phyloP scores from a whole-genome alignment of 2,888 invertebrate genomes.

The Tiliacea citrago region DNA sequence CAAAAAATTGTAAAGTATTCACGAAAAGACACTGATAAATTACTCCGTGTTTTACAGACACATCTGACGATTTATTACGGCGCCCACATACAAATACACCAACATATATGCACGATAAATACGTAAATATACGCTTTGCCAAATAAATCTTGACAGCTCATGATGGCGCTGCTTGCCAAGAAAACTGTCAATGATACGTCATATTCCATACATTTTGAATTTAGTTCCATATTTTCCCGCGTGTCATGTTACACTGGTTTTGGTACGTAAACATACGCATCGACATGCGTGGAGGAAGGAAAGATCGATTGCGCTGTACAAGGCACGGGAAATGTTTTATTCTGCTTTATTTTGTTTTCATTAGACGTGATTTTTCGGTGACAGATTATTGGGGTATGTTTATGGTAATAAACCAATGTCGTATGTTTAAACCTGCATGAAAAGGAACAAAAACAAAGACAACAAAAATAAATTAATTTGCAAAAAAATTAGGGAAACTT shows the following conservation, averaged over 20 bases:
- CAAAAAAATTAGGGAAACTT: too few relatives aligned
- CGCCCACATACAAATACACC: conserved; percentile 67
- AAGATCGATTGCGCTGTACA: conserved; percentile 59
- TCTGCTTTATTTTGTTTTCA: conserved; percentile 54
- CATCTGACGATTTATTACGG: conserved; percentile 74
- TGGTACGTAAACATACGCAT: conserved; percentile 61
- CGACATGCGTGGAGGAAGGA: conserved; percentile 48
- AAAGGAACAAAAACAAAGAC: too few relatives aligned
- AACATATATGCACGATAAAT: conserved; percentile 68
- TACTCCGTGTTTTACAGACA: conserved; percentile 76
- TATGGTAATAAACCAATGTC: conserved; percentile 26
- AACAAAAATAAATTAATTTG: too few relatives aligned
- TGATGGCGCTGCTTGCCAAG: conserved; percentile 21
- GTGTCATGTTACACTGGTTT: conserved; percentile 18
- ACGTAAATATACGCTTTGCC: conserved; percentile 58
- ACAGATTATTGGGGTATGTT: conserved; percentile 41
- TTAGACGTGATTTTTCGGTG: conserved; percentile 47
- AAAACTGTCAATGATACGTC: conserved; percentile 42
- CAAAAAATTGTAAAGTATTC: conserved; percentile 76
- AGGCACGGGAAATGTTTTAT: conserved; percentile 53
- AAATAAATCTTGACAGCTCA: conserved; percentile 15
- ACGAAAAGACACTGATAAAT: conserved; percentile 75
- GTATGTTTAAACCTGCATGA: background rate
- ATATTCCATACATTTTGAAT: conserved; percentile 20
- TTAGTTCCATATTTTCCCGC: conserved; percentile 18